Base-by-base conservation (phyloP, 2,797 vertebrate genomes). In the Neomorphus geoffroyi region DNA sequence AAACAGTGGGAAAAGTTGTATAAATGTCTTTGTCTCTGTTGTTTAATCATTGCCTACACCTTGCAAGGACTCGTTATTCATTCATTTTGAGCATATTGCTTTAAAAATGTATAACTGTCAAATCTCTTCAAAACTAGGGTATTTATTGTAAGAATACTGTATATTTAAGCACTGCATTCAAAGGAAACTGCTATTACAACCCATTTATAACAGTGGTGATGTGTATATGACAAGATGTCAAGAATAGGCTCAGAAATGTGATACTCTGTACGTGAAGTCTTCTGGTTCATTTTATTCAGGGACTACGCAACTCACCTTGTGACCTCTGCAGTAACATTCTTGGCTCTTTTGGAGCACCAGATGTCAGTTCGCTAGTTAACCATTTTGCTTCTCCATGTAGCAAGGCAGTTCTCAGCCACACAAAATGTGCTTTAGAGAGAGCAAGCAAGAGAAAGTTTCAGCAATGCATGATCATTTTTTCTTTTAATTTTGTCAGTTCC, bases 201-300 rank as follows among this genome's bases (percentile, higher is more conserved):
- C 70, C 88, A 91, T 92, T 96, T 95, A 71, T 83, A 91, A 79
- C 75, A 86, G 79, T 73, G 92, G 91, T 95, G 91, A 95, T 88
- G 74, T 92, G 93, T 93, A 84, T 61, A 79, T 86, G 95, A 97
- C 74, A 94, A 92, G 75, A 92, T 77, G 92, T 96, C 94, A 91
- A 66, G 75, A 86, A 65, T 86, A 95, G 86, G 66, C 81, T 96
- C 62, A 74, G 91, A 97, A 97, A 96, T 48, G 79, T 71, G 94
- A 96, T 97, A 95, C 78, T 61, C 84, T 62, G 45, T 88, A 56
- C 79, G 53, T 71, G 86, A 78, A 94, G 94, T 91, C 88, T 93
- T 53, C 65, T 26, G 57, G 77, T 94, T 94, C 39, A 24, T 93
- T 97, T 95, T 92, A 79, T 87, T 73, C 3, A 0, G 53, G 46